These are phyloP conservation scores for Virgularia gustaviana DNA, from an alignment of 92 coral and sea anemone genomes.

Conservation along the genomic window DNA sequence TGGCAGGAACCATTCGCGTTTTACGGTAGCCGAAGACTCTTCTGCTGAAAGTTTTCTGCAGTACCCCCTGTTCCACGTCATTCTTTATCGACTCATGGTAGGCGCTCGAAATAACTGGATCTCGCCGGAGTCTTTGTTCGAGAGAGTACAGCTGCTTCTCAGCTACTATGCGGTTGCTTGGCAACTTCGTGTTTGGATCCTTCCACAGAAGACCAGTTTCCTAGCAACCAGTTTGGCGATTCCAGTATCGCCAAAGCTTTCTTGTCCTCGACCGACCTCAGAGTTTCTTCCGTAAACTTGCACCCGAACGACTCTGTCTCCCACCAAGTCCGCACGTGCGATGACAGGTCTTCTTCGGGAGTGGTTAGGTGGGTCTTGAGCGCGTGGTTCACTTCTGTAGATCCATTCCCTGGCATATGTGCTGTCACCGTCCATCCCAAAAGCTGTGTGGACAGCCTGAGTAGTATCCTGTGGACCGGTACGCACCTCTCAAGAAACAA, in stretches of 20 bases:
- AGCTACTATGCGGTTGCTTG: slow-evolving; percentile 43
- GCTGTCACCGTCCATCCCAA: slow-evolving; percentile 48
- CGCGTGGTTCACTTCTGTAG: slow-evolving; percentile 13
- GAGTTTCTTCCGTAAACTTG: slow-evolving; percentile 32
- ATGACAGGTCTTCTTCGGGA: slow-evolving; percentile 34
- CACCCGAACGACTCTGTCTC: slow-evolving; percentile 38
- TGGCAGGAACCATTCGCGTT: slow-evolving; percentile 51
- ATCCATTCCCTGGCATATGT: slow-evolving; percentile 42
- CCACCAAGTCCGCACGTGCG: slow-evolving; percentile 51
- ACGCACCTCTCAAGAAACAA: no score
- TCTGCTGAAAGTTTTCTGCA: no score
- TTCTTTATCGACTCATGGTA: slow-evolving; percentile 44
- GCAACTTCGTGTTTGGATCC: slow-evolving; percentile 33
- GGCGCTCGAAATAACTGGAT: slow-evolving; percentile 38
- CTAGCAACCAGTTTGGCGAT: no score
- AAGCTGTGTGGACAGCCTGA: no score
- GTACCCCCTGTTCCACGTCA: slow-evolving; percentile 36
- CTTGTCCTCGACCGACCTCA: slow-evolving; percentile 38
- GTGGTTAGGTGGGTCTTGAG: slow-evolving; percentile 31
- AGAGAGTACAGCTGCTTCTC: slow-evolving; percentile 51
- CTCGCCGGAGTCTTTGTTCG: slow-evolving; percentile 35
- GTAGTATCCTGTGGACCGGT: no score
- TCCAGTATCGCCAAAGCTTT: slow-evolving; percentile 43
- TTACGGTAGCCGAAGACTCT: no score
- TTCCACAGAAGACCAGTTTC: slow-evolving; percentile 44